Percentiles rank a stretch among this genome's conserved stretches.
Conservation (phyloP, 2,888 invertebrate genomes). For the Amiota minor region DNA sequence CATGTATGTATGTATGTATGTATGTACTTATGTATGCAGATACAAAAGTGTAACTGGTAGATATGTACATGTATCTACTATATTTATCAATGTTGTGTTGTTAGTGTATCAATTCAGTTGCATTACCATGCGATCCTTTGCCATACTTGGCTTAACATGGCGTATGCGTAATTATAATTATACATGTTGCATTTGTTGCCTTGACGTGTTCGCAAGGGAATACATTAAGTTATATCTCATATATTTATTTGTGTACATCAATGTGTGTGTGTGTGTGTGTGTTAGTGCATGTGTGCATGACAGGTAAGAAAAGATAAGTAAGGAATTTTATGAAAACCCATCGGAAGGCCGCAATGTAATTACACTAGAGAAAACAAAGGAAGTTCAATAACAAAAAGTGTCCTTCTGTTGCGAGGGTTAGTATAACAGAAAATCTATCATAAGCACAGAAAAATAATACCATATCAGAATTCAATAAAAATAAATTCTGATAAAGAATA, state of each 20-base stretch:
- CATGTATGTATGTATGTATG: neutral
- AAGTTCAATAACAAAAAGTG: too few species aligned
- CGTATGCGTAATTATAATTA: constrained; percentile 61
- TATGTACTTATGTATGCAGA: neutral
- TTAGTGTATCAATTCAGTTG: constrained; percentile 7
- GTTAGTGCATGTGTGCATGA: neutral
- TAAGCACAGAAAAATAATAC: too few species aligned
- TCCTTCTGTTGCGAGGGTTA: too few species aligned
- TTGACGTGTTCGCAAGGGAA: constrained; percentile 27
- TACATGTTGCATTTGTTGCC: constrained; percentile 6
- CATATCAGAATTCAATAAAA: too few species aligned
- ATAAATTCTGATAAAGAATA: too few species aligned
- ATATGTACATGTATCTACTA: neutral
- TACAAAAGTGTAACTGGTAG: neutral
- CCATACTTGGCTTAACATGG: constrained; percentile 38
- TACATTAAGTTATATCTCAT: constrained; percentile 1
- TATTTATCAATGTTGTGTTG: too few species aligned
- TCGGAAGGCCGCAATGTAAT: too few species aligned
- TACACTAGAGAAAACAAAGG: too few species aligned
- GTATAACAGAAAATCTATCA: too few species aligned
- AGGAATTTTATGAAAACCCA: neutral
- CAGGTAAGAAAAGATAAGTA: neutral
- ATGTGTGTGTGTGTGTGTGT: neutral
- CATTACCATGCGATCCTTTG: neutral
- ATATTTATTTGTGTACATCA: neutral